A percentile compares a stretch with the other conserved stretches of the same genome.
These are phyloP conservation scores for Danionella cerebrum DNA, from an alignment of 2,113 vertebrate genomes.

Conservation along the genomic window DNA sequence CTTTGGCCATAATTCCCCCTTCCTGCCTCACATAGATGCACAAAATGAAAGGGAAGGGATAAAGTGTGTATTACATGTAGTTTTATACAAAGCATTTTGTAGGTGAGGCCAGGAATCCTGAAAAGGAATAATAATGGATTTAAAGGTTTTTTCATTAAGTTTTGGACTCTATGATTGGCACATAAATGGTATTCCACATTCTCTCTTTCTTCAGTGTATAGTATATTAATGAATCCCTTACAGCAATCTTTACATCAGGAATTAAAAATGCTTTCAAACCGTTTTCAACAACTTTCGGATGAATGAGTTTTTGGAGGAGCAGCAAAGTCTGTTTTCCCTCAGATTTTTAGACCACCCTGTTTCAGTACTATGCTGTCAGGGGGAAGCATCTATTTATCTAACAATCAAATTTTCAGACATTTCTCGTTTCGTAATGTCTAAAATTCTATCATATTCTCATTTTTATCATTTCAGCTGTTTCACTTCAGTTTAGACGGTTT, in stretches of 20 bases:
- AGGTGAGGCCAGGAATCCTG: too few relatives aligned
- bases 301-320: conserved; percentile 26
- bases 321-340: conserved; percentile 22
- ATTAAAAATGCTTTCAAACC: conserved; percentile 7
- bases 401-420: neutral
- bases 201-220: too few relatives aligned
- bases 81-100: too few relatives aligned
- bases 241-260: conserved; percentile 18
- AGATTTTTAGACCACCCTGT: conserved; percentile 31
- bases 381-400: neutral
- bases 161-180: too few relatives aligned
- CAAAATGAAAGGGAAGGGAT: too few relatives aligned
- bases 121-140: too few relatives aligned
- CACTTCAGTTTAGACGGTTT: neutral
- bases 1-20: too few relatives aligned
- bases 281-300: conserved; percentile 34
- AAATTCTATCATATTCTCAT: neutral
- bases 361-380: conserved; percentile 13
- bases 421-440: neutral
- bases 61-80: too few relatives aligned
- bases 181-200: too few relatives aligned
- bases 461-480: conserved; percentile 13
- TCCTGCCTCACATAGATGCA: too few relatives aligned
- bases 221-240: too few relatives aligned
- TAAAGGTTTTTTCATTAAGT: too few relatives aligned